phyloP scores from a whole-genome alignment of 2,797 vertebrate genomes.

The Sebastolobus altivelis region DNA sequence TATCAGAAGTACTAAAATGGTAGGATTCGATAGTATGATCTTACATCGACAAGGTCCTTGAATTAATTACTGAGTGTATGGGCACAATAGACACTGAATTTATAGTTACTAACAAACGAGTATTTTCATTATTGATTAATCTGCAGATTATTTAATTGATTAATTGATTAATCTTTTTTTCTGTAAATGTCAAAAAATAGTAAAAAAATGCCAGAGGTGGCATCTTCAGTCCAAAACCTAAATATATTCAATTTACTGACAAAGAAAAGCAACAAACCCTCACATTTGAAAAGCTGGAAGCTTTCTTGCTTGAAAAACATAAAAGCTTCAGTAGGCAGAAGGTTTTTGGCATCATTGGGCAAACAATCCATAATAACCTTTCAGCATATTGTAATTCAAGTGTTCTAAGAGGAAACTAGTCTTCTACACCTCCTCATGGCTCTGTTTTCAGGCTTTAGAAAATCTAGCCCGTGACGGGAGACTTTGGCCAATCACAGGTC shows the following conservation, averaged over 20 bases:
- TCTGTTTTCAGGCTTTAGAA: too few species aligned
- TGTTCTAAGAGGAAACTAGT: too few species aligned
- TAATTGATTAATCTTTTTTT: neutral
- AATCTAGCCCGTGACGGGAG: too few species aligned
- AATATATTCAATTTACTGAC: neutral
- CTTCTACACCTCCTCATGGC: too few species aligned
- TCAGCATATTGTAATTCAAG: too few species aligned
- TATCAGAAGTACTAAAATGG: too few species aligned
- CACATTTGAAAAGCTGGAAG: neutral
- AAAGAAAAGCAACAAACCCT: neutral
- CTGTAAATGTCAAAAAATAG: neutral
- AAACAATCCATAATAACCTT: too few species aligned
- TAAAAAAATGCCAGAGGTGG: too few species aligned
- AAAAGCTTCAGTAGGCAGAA: too few species aligned
- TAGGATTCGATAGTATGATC: neutral
- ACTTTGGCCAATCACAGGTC: too few species aligned
- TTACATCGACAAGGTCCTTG: neutral
- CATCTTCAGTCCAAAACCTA: neutral
- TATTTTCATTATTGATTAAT: neutral
- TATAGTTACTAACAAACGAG: neutral
- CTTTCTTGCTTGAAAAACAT: neutral
- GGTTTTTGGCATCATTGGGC: too few species aligned
- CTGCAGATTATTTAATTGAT: too few species aligned
- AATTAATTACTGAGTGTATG: neutral
- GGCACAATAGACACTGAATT: neutral